phyloP scores from a whole-genome alignment of 2,888 invertebrate genomes.

The Orthosia cruda region DNA sequence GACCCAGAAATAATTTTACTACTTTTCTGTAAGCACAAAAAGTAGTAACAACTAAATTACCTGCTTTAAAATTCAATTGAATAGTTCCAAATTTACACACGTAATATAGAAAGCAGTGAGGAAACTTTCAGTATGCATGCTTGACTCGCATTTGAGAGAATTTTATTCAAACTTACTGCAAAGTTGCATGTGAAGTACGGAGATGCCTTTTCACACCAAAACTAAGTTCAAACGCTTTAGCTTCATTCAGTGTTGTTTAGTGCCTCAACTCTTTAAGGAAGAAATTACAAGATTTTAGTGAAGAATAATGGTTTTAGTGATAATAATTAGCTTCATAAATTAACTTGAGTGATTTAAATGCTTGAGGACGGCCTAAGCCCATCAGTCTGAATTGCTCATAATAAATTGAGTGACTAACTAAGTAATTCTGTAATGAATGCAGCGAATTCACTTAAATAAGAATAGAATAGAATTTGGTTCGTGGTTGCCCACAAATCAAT shows the following conservation, averaged over 20 bases:
- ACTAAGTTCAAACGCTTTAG: constrained; percentile 50
- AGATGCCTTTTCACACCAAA: constrained; percentile 55
- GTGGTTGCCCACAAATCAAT: constrained; percentile 22
- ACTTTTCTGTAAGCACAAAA: not conserved
- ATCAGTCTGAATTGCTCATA: not conserved
- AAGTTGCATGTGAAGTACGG: constrained; percentile 46
- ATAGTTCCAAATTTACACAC: constrained; percentile 29
- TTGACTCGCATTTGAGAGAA: constrained; percentile 63
- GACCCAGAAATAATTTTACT: constrained; percentile 1
- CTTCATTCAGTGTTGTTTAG: constrained; percentile 40
- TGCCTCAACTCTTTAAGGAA: constrained; percentile 22
- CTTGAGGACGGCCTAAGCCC: not conserved
- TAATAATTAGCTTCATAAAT: not conserved
- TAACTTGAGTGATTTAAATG: not conserved
- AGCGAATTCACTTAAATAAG: not conserved
- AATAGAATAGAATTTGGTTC: not conserved
- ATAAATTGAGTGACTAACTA: not conserved
- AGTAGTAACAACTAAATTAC: constrained; percentile 27
- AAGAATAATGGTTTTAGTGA: no score
- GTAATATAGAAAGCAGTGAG: constrained; percentile 21
- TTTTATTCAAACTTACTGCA: constrained; percentile 56
- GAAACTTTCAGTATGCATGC: constrained; percentile 49
- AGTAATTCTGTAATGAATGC: constrained; percentile 7
- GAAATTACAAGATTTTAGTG: not conserved
- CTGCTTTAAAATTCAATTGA: constrained; percentile 19